Evolutionary conservation across 2,888 invertebrate species (phyloP).

Genomic region (Steinernema hermaphroditum): DNA sequence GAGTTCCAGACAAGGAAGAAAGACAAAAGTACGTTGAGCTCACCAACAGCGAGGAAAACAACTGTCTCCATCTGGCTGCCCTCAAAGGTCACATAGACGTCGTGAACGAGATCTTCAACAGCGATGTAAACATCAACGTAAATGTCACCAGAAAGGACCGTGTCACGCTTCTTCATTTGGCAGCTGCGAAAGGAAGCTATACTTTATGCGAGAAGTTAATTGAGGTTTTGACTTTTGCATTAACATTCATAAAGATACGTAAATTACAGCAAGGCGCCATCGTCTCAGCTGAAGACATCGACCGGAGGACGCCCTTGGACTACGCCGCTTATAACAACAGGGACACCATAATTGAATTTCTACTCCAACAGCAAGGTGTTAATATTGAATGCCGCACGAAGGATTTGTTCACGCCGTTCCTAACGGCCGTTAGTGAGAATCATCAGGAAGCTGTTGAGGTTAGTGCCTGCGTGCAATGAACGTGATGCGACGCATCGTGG

Average conservation of each 20-base stretch:
- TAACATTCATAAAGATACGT: too few relatives aligned
- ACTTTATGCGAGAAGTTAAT: not conserved
- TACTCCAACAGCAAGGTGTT: slow-evolving; percentile 39
- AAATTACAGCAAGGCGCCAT: not conserved
- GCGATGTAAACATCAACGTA: slow-evolving; percentile 24
- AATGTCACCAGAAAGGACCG: slow-evolving; percentile 34
- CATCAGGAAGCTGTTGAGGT: slow-evolving; percentile 29
- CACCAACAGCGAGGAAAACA: slow-evolving; percentile 88
- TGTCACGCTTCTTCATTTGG: slow-evolving; percentile 42
- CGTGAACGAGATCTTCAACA: slow-evolving; percentile 71
- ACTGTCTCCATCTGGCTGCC: slow-evolving; percentile 95
- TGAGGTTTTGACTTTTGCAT: not conserved
- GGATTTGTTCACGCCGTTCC: slow-evolving; percentile 34
- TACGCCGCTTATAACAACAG: slow-evolving; percentile 47
- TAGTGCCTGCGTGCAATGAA: too few relatives aligned
- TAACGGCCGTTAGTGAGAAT: slow-evolving; percentile 24
- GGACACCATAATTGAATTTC: slow-evolving; percentile 40
- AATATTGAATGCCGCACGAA: slow-evolving; percentile 3
- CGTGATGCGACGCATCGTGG: too few relatives aligned
- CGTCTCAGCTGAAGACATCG: not conserved
- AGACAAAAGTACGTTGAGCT: slow-evolving; percentile 10
- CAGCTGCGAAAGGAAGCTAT: slow-evolving; percentile 40
- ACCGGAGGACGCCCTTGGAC: slow-evolving; percentile 42
- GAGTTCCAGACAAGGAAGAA: not conserved
- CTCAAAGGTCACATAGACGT: slow-evolving; percentile 96